Evolutionary conservation across 2,888 invertebrate species (phyloP).

Genomic region (Lepas anatifera): DNA sequence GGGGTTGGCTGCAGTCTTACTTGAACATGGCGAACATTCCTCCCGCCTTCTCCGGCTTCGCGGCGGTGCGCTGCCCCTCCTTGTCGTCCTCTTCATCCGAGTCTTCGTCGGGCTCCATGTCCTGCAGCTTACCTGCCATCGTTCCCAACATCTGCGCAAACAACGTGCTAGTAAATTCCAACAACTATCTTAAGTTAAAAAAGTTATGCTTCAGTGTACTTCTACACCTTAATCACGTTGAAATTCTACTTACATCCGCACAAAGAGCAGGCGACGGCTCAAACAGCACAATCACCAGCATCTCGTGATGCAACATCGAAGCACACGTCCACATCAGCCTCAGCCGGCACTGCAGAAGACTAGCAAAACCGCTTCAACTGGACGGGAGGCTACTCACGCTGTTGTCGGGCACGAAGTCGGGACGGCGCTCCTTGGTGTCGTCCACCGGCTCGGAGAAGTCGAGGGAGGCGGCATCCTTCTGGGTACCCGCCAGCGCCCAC

Average conservation of each 20-base stretch:
- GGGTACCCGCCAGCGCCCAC: conserved; percentile 75
- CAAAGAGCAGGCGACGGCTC: no score
- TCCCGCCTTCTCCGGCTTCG: conserved; percentile 28
- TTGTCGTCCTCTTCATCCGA: conserved; percentile 40
- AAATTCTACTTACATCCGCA: no score
- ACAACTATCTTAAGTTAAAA: no score
- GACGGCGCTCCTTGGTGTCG: conserved; percentile 15
- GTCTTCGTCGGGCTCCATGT: conserved; percentile 58
- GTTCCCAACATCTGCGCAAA: conserved; percentile 10
- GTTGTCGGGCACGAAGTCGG: conserved; percentile 22
- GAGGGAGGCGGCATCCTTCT: conserved; percentile 60
- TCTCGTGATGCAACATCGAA: no score
- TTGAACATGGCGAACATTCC: conserved; percentile 79
- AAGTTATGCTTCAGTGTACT: no score
- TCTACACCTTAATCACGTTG: no score
- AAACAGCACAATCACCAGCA: no score
- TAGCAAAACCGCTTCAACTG: no score
- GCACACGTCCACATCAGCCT: no score
- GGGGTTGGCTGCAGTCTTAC: conserved; percentile 26
- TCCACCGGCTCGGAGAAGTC: conserved; percentile 38
- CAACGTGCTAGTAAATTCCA: no score
- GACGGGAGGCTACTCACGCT: background rate
- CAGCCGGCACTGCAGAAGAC: no score
- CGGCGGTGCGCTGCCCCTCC: conserved; percentile 15
- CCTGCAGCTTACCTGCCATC: conserved; percentile 29